Base-by-base conservation (phyloP, 1,140 invertebrate genomes). In the Drosophila mojavensis region DNA sequence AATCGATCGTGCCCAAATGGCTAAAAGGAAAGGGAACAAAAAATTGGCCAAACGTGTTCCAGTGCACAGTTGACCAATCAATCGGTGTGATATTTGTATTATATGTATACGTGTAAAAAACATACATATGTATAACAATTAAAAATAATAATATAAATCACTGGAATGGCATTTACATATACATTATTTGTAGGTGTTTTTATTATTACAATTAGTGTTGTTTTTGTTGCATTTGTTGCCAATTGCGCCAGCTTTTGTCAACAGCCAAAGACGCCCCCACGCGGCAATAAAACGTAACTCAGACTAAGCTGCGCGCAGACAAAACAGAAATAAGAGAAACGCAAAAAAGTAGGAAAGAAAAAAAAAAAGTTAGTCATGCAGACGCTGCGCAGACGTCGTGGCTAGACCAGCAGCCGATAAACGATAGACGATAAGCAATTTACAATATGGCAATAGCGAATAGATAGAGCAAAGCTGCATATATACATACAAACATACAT, bases 371-470 rank as follows among this genome's bases (percentile, higher is more conserved):
- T 78, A 68, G 45, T 82, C 71, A 83, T 68, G 61, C 56, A 74
- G 71, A 74, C 71, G 71, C 71, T 62, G 71, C 65, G 65, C 71
- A 69, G 71, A 74, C 70, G 63, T 68, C 47, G 64, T 68, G 70
- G 70, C 70, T 73, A 73, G 70, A 73, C 56, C 3, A 39, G 24
- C 26, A 55, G 41, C 43, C 48, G 63, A 48, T 48, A 48, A 33
- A 30, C 62, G 60, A 63, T 48, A 48, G 24, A 30, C 62, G 60
- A 63, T 64, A 56, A 13, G 15, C n/a, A 15, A 39, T 39, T 3
- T 3, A 39, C 36, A 11, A 11, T 39, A 39, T 39, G 36, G 10
- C 36, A 39, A 39, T 17, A 20, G 43, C 43, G 15, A 17, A 20
- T 20, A 47, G 43, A 47, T 47, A 13, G 43, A 17, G 43, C 17